phyloP scores from a whole-genome alignment of 2,113 vertebrate genomes.

The Stigmatopora nigra region DNA sequence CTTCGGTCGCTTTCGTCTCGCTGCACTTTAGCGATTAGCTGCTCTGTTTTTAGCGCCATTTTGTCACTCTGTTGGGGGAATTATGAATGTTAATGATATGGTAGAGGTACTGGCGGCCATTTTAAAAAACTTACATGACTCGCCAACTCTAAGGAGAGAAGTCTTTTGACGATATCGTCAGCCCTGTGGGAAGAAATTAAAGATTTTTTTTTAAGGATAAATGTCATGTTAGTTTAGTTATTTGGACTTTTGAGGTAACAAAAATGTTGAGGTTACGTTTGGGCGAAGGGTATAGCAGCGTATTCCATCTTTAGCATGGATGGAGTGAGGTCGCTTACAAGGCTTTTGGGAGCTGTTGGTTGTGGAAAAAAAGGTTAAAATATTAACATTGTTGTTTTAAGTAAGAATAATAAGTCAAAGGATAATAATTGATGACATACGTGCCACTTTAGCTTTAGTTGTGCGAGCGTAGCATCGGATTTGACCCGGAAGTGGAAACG shows the following conservation, averaged over 20 bases:
- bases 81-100: background rate
- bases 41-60: slow-evolving; percentile 77
- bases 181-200: slow-evolving; percentile 58
- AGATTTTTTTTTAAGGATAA: background rate
- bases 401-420: background rate
- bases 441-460: slow-evolving; percentile 55
- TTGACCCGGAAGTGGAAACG: slow-evolving; percentile 49
- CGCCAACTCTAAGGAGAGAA: slow-evolving; percentile 89
- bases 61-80: slow-evolving; percentile 76
- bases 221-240: no score
- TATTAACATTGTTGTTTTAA: no score
- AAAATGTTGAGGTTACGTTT: slow-evolving; percentile 55
- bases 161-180: slow-evolving; percentile 79
- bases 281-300: slow-evolving; percentile 68
- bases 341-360: slow-evolving; percentile 69
- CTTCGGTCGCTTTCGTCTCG: slow-evolving; percentile 73
- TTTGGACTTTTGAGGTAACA: no score
- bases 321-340: slow-evolving; percentile 76
- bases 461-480: slow-evolving; percentile 70
- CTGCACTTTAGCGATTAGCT: slow-evolving; percentile 79
- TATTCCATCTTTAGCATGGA: slow-evolving; percentile 79
- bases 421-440: slow-evolving; percentile 45
- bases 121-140: slow-evolving; percentile 72
- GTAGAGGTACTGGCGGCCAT: no score
- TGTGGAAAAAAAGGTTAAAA: background rate